A percentile compares a stretch with the other conserved stretches of the same genome.
phyloP scores from a whole-genome alignment of 2,888 invertebrate species.

The Lagria hirta region DNA sequence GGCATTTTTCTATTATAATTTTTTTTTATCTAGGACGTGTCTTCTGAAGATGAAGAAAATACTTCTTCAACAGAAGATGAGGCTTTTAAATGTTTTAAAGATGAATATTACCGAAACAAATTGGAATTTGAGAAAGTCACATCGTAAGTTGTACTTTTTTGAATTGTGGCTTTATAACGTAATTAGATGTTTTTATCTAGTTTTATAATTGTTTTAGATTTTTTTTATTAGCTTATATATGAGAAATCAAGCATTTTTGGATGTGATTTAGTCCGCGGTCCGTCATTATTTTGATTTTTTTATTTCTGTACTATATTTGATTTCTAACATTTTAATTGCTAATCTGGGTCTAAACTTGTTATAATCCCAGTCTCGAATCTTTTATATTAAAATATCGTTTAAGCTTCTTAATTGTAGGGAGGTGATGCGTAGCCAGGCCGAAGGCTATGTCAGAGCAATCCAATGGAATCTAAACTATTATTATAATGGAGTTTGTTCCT shows the following conservation, averaged over 20 bases:
- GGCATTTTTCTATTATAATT: conserved; percentile 14
- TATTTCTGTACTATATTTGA: too few relatives aligned
- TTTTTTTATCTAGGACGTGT: conserved; percentile 23
- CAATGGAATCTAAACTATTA: conserved; percentile 98
- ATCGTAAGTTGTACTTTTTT: conserved; percentile 59
- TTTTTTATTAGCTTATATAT: too few relatives aligned
- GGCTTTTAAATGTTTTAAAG: conserved; percentile 75
- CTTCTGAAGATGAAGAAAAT: conserved; percentile 35
- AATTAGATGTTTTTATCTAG: too few relatives aligned
- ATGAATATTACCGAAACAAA: conserved; percentile 90
- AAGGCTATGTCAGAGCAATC: conserved; percentile 87
- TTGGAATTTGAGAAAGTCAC: conserved; percentile 78
- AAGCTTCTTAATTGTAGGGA: conserved; percentile 64
- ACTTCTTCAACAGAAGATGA: conserved; percentile 52
- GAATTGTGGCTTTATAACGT: conserved; percentile 2
- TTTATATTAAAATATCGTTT: too few relatives aligned
- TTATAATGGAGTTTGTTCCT: conserved; percentile 93
- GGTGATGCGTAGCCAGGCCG: conserved; percentile 78
- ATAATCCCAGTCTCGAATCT: too few relatives aligned
- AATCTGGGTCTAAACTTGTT: too few relatives aligned
- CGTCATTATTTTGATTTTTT: too few relatives aligned
- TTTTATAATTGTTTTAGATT: too few relatives aligned
- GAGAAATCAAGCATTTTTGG: too few relatives aligned
- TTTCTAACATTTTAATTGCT: too few relatives aligned
- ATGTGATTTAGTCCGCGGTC: too few relatives aligned